These are phyloP conservation scores for Trypoxylon attenuatum DNA, from an alignment of 2,888 invertebrate species.

Conservation along the genomic window DNA sequence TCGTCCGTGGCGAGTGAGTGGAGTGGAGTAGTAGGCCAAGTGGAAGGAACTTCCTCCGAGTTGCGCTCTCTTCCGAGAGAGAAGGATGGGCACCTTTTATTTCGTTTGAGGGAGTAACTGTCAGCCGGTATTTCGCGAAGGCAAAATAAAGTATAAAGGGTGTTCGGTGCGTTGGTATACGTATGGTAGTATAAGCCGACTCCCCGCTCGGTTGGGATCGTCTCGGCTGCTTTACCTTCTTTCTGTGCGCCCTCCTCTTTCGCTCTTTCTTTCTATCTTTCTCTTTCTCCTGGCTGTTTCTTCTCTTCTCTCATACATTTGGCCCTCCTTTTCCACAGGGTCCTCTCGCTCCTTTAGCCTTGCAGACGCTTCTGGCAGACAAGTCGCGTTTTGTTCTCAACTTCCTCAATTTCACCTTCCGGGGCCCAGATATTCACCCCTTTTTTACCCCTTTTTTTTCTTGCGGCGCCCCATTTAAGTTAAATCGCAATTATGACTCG, in stretches of 20 bases:
- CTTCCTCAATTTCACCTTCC: slow-evolving; percentile 58
- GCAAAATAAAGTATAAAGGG: slow-evolving; percentile 65
- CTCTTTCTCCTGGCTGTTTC: slow-evolving; percentile 21
- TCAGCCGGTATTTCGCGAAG: slow-evolving; percentile 62
- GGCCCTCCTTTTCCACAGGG: slow-evolving; percentile 35
- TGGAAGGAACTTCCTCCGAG: slow-evolving; percentile 66
- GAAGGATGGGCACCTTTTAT: slow-evolving; percentile 58
- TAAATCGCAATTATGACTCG: too few relatives aligned
- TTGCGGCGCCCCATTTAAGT: too few relatives aligned
- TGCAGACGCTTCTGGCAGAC: slow-evolving; percentile 58
- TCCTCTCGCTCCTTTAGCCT: slow-evolving; percentile 38
- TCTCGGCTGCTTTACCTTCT: slow-evolving; percentile 9
- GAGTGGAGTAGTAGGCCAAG: slow-evolving; percentile 74
- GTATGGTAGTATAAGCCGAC: slow-evolving; percentile 34
- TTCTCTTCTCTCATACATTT: neutral
- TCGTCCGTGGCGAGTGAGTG: slow-evolving; percentile 59
- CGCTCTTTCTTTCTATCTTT: slow-evolving; percentile 11
- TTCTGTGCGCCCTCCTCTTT: slow-evolving; percentile 2
- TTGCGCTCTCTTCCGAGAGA: slow-evolving; percentile 48
- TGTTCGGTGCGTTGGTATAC: slow-evolving; percentile 61
- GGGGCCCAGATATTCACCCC: slow-evolving; percentile 26
- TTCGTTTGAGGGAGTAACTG: slow-evolving; percentile 61
- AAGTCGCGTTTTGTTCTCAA: slow-evolving; percentile 60
- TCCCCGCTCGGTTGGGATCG: slow-evolving; percentile 7
- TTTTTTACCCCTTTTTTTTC: neutral